phyloP scores from a whole-genome alignment of 2,797 vertebrate species.

The Myioborus miniatus region DNA sequence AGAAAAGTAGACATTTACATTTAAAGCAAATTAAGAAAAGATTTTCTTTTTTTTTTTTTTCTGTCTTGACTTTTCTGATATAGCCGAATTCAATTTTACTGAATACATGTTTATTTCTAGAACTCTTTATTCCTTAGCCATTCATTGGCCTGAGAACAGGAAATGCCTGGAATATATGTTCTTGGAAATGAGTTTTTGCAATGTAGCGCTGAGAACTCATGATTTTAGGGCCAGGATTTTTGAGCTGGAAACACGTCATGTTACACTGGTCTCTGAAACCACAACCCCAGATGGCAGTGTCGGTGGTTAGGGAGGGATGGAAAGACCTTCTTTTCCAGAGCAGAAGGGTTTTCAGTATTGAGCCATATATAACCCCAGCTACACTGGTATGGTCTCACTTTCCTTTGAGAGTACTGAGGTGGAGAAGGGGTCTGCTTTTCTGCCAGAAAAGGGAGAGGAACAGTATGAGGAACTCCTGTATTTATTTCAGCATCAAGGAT shows the following conservation, averaged over 20 bases:
- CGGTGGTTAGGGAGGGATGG: neutral
- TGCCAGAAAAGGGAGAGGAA: neutral
- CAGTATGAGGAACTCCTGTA: neutral
- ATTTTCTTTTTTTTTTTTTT: neutral
- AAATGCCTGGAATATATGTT: neutral
- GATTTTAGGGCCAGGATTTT: neutral
- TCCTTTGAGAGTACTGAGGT: neutral
- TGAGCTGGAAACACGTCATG: rapidly evolving
- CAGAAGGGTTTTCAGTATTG: neutral
- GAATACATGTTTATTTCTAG: neutral
- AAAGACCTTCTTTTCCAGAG: neutral
- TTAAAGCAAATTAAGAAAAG: neutral
- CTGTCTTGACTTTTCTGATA: neutral
- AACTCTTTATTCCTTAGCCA: neutral
- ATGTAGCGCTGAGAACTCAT: neutral
- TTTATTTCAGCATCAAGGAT: neutral
- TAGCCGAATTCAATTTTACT: neutral
- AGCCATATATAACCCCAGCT: neutral
- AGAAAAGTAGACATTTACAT: neutral
- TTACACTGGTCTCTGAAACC: neutral
- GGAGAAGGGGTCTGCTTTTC: neutral
- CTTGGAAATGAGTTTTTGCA: neutral
- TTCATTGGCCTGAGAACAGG: neutral
- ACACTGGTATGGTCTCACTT: neutral
- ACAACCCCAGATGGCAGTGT: neutral